Conservation (phyloP, 2,888 invertebrate species). For the Drosophila kuntzei region DNA sequence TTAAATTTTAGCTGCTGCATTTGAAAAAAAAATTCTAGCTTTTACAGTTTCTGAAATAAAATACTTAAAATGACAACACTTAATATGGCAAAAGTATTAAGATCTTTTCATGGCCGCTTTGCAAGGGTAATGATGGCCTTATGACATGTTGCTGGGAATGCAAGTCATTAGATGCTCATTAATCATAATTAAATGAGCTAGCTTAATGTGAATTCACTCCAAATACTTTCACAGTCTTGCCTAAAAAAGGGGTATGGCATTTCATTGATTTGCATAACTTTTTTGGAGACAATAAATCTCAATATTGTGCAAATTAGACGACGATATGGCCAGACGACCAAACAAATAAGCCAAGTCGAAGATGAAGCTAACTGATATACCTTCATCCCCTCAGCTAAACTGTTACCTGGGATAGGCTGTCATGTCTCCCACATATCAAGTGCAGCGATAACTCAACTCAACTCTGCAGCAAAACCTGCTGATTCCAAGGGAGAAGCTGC, state of each 20-base stretch:
- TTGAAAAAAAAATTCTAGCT: too few species aligned
- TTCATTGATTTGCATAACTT: slow-evolving; percentile 46
- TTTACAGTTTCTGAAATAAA: too few species aligned
- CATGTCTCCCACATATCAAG: slow-evolving; percentile 78
- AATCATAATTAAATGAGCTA: slow-evolving; percentile 67
- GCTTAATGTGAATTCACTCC: slow-evolving; percentile 28
- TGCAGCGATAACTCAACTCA: slow-evolving; percentile 76
- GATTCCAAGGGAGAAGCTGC: slow-evolving; percentile 9
- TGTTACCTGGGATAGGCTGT: slow-evolving; percentile 28
- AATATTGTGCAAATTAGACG: slow-evolving; percentile 78
- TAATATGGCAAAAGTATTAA: neutral
- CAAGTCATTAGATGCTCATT: slow-evolving; percentile 66
- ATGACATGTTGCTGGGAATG: slow-evolving; percentile 26
- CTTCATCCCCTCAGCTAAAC: neutral
- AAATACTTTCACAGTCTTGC: slow-evolving; percentile 19
- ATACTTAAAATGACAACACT: too few species aligned
- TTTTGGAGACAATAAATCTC: slow-evolving; percentile 69
- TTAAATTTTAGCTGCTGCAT: too few species aligned
- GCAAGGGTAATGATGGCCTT: slow-evolving; percentile 20
- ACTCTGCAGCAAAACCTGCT: slow-evolving; percentile 35
- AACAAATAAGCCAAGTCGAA: slow-evolving; percentile 31
- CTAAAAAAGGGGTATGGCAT: slow-evolving; percentile 36
- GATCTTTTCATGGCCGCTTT: neutral
- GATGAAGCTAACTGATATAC: slow-evolving; percentile 51
- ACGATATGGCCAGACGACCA: slow-evolving; percentile 63